A percentile compares a stretch with the other conserved stretches of the same genome.
These are phyloP conservation scores for Pungitius pungitius DNA, from an alignment of 2,113 vertebrate species.

Conservation along the genomic window DNA sequence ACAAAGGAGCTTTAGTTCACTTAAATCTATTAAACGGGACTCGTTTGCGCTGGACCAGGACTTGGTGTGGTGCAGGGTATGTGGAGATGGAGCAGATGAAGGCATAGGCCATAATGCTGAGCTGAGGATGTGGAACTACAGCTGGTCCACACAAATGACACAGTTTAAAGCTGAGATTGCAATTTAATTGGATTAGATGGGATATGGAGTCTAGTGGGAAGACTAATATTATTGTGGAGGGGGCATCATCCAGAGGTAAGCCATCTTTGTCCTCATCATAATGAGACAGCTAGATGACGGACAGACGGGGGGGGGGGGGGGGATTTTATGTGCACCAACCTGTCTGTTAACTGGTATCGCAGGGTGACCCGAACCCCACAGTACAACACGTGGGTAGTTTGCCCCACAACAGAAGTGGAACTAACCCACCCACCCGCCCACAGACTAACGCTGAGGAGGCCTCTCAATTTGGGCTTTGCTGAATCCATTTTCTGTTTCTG, in stretches of 20 bases:
- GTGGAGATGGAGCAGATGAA: slow-evolving; percentile 2
- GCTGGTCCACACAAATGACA: slow-evolving; percentile 52
- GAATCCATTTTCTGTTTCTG: not conserved
- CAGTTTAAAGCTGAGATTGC: slow-evolving; percentile 43
- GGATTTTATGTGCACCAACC: not conserved
- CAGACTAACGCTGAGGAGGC: not conserved
- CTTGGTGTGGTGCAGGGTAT: not conserved
- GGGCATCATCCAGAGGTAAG: not conserved
- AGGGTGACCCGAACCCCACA: not conserved
- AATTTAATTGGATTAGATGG: slow-evolving; percentile 53
- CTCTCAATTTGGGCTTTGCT: slow-evolving; percentile 9
- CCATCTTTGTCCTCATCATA: slow-evolving; percentile 1
- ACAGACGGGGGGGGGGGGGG: not conserved
- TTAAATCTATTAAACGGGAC: too few species aligned
- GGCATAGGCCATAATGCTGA: slow-evolving; percentile 8
- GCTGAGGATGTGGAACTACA: slow-evolving; percentile 30
- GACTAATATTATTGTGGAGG: slow-evolving; percentile 27
- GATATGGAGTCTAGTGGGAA: slow-evolving; percentile 34
- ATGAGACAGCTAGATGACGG: not conserved
- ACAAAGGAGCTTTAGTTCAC: too few species aligned
- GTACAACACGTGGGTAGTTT: not conserved
- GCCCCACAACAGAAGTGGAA: not conserved
- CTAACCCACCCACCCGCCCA: not conserved
- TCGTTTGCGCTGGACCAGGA: not conserved
- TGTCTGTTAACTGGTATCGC: not conserved